Evolutionary conservation across 2,888 invertebrate species (phyloP).

Genomic region (Ormyrus labotus): DNA sequence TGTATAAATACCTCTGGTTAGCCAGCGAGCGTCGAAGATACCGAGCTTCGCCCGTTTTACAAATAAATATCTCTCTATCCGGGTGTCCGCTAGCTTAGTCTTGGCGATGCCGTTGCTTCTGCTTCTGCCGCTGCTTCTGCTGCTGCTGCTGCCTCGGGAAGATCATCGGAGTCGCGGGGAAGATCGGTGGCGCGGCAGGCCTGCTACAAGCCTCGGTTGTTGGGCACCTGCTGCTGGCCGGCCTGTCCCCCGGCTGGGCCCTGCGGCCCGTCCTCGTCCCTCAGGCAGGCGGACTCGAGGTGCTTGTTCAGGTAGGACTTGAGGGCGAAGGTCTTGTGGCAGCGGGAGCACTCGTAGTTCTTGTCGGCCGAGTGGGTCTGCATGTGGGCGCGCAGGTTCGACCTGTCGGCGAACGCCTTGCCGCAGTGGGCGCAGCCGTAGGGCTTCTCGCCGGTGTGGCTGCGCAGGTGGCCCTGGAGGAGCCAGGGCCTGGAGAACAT

Average conservation of each 20-base stretch:
- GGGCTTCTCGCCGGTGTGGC: constrained; percentile 96
- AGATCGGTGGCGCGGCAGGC: constrained; percentile 31
- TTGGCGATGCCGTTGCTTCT: constrained; percentile 8
- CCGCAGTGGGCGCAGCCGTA: constrained; percentile 97
- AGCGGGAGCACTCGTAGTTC: constrained; percentile 91
- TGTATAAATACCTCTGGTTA: constrained; percentile 11
- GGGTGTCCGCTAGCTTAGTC: constrained; percentile 61
- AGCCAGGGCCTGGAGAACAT: constrained; percentile 98
- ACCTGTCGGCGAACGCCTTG: constrained; percentile 96
- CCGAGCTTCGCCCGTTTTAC: constrained; percentile 1
- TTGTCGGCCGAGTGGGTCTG: constrained; percentile 96
- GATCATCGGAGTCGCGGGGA: neutral
- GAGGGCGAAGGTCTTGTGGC: constrained; percentile 94
- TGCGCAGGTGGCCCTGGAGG: constrained; percentile 89
- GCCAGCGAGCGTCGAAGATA: neutral
- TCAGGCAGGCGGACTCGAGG: constrained; percentile 91
- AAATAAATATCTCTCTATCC: constrained; percentile 11
- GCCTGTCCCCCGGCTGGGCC: too few relatives aligned
- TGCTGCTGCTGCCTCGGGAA: too few relatives aligned
- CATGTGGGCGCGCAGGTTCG: constrained; percentile 95
- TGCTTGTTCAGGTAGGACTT: constrained; percentile 98
- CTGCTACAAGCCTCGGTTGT: constrained; percentile 72
- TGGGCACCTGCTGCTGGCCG: constrained; percentile 52
- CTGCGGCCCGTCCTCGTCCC: constrained; percentile 77
- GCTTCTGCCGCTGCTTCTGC: too few relatives aligned